Evolutionary conservation across 2,888 invertebrate species (phyloP), one percentile per base, ranked within the genome.

Genomic region (Lymantria monacha): DNA sequence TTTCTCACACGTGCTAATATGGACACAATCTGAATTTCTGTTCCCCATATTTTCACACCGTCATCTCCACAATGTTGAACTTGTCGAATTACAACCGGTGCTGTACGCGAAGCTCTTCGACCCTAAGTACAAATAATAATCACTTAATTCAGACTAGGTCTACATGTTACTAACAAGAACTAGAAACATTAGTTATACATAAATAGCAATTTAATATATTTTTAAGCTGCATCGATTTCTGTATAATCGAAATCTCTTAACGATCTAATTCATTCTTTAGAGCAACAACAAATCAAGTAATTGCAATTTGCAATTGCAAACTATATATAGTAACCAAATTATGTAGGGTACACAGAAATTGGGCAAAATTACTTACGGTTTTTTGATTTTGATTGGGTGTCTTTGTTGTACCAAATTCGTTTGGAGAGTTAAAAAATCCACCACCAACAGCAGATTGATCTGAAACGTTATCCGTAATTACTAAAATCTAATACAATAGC

Each of bases 1-100:
- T 88, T 91, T 42, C 79, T 74, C 1, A 92, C 69, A 46, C 89
- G 72, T 22, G 89, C 92, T 9, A 92, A 83, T 56, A 92, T 67
- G 7, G 78, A 83, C 0, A 89, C 85, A 51, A 92, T 91, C 70
- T 91, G 91, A 46, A 91, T 82, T 55, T 91, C 91, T 12, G 88
- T 88, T 30, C 91, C 91, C 91, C 91, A 91, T 67, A 92, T 90
- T 69, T 87, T 91, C 0, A 92, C 67, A 47, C 91, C 91, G 59
- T 92, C 91, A 66, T 90, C 91, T 13, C 89, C 87, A 66, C 84
- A 74, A 52, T 89, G 87, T 15, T 92, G 67, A 9, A 91, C 91
- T 74, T 92, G 92, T 56, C 68, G 83, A 44, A 92, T 91, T 5
- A 92, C 91, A 50, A 92, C 80, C 1, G 92, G 92, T 9, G 92